These are phyloP conservation scores for Siniperca chuatsi DNA, from an alignment of 2,113 vertebrate genomes.

Conservation along the genomic window DNA sequence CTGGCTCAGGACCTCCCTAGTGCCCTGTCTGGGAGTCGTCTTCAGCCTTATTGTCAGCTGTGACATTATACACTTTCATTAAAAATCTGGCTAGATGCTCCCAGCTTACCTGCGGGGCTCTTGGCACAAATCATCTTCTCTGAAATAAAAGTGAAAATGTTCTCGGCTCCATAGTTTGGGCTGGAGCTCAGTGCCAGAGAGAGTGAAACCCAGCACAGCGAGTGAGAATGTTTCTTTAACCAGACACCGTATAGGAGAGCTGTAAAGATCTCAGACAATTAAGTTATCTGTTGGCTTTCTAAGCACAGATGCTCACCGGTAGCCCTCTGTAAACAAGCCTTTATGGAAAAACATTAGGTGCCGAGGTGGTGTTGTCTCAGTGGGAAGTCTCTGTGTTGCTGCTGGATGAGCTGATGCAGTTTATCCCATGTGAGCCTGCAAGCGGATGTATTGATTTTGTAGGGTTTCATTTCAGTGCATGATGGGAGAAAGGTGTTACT, in stretches of 20 bases:
- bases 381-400: conserved; percentile 23
- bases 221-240: conserved; percentile 22
- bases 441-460: conserved; percentile 62
- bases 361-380: conserved; percentile 40
- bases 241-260: background rate
- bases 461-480: conserved; percentile 39
- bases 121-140: conserved; percentile 32
- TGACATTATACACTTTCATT: conserved; percentile 51
- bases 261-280: conserved; percentile 43
- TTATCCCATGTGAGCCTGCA: conserved; percentile 34
- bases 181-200: conserved; percentile 4
- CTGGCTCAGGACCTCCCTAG: conserved; percentile 33
- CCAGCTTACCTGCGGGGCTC: conserved; percentile 46
- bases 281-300: conserved; percentile 41
- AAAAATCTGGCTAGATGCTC: conserved; percentile 38
- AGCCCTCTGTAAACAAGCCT: conserved; percentile 21
- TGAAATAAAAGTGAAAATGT: background rate
- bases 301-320: conserved; percentile 20
- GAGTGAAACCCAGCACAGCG: background rate
- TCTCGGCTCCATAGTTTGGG: background rate
- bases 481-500: conserved; percentile 8
- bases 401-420: conserved; percentile 29
- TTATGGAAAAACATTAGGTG: conserved; percentile 7
- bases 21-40: conserved; percentile 24
- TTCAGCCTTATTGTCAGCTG: conserved; percentile 34